phyloP scores from a whole-genome alignment of 2,888 invertebrate species.

The Leptinotarsa tumamoca region DNA sequence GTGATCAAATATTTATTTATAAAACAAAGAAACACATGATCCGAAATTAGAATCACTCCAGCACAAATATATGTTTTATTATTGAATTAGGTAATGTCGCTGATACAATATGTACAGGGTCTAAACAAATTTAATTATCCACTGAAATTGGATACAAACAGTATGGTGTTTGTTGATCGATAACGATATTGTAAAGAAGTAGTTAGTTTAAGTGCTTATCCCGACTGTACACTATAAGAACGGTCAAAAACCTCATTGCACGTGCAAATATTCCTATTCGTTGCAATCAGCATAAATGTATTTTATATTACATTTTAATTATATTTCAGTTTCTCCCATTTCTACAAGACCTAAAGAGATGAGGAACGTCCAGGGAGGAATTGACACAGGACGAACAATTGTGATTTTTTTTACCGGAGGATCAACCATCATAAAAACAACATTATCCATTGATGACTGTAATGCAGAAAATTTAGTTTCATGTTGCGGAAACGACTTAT shows the following conservation, averaged over 20 bases:
- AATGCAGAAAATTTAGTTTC: no score
- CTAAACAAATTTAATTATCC: not conserved
- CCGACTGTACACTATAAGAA: not conserved
- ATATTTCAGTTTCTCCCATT: no score
- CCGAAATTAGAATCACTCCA: not conserved
- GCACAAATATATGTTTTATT: conserved; percentile 12
- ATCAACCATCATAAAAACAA: no score
- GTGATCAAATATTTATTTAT: conserved; percentile 10
- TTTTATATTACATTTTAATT: no score
- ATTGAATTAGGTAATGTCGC: conserved; percentile 2
- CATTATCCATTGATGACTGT: no score
- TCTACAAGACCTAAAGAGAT: no score
- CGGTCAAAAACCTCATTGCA: not conserved
- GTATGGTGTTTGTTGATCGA: not conserved
- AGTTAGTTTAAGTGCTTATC: not conserved
- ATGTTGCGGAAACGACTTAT: no score
- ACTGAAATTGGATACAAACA: not conserved
- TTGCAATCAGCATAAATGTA: not conserved
- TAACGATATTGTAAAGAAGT: not conserved
- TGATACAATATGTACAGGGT: not conserved
- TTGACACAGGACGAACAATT: no score
- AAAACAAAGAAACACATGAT: conserved; percentile 13
- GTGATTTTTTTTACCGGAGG: no score
- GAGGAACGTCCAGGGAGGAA: no score
- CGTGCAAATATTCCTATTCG: not conserved